Evolutionary conservation across 2,888 invertebrate species (phyloP), one percentile per base, ranked within the genome.

Genomic region (Acanthosepion pharaonis): DNA sequence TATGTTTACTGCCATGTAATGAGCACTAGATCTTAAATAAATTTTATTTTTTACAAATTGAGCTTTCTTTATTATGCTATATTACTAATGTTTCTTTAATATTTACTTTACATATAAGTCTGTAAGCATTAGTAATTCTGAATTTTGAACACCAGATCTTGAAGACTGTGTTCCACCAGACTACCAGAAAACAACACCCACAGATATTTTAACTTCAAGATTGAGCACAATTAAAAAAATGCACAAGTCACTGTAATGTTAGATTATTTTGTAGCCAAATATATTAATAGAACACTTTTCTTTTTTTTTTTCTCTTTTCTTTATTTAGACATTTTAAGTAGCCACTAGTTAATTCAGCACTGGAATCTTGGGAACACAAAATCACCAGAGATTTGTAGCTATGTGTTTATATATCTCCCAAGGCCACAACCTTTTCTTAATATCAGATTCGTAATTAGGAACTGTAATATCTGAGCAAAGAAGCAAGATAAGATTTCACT

Each of bases 401-500:
- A n/a, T 78, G 78, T 78, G 78, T 78, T 78, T 78, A 15, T 33
- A 2, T 78, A 78, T 78, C n/a, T 78, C 78, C n/a, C 78, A 78
- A 78, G 78, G 78, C 78, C 78, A 78, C 8, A 78, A n/a, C 78
- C n/a, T 78, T 78, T 78, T n/a, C 78, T 78, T 78, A 78, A 78
- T n/a, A 78, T n/a, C 78, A 78, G 78, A 78, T 18, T 11, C n/a
- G 78, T 78, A 78, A 78, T 78, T 78, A 78, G 78, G 78, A 78
- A 78, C 15, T 78, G 78, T n/a, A 78, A 78, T 78, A 78, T 78
- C n/a, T 78, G 15, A 78, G 78, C n/a, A 11, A 78, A 78, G 78
- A 78, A 78, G 78, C n/a, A 78, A 78, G 78, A 28, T 78, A 78
- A 78, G 78, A 78, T 78, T 78, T 78, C 78, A n/a, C n/a, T 78